A percentile compares a stretch with the other conserved stretches of the same genome.
Conservation (phyloP, 2,888 invertebrate genomes). For the Lithophane leautieri region DNA sequence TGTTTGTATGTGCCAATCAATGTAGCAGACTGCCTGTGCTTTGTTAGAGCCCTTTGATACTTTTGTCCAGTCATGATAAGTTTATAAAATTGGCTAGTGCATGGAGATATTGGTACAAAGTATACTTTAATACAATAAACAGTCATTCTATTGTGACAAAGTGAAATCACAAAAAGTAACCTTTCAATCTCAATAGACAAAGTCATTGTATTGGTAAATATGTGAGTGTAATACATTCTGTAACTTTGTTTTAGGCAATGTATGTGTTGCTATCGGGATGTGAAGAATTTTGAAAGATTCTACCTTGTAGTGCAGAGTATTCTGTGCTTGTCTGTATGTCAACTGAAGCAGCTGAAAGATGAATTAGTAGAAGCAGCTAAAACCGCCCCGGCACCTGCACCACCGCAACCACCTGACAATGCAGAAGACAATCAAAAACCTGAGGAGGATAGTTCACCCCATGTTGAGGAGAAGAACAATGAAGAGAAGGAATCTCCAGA, state of each 20-base stretch:
- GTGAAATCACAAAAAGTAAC: conserved; percentile 47
- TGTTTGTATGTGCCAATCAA: conserved; percentile 34
- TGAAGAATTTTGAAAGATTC: conserved; percentile 97
- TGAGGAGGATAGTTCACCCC: conserved; percentile 67
- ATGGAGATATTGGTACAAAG: not conserved
- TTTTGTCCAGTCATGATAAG: conserved; percentile 27
- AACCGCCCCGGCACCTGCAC: conserved; percentile 64
- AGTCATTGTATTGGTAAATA: conserved; percentile 39
- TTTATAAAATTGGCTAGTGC: not conserved
- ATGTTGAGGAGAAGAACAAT: conserved; percentile 73
- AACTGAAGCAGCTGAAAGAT: conserved; percentile 93
- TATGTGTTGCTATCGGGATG: conserved; percentile 98
- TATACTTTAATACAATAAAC: conserved; percentile 15
- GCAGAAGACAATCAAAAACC: conserved; percentile 76
- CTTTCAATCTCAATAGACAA: conserved; percentile 35
- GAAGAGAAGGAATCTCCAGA: conserved; percentile 72
- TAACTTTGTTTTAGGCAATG: conserved; percentile 93
- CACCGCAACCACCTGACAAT: conserved; percentile 70
- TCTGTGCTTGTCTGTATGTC: conserved; percentile 95
- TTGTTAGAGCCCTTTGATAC: conserved; percentile 52
- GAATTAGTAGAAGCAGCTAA: conserved; percentile 87
- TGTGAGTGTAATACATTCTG: conserved; percentile 34
- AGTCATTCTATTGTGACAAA: conserved; percentile 28
- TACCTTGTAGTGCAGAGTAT: conserved; percentile 97
- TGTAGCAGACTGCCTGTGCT: conserved; percentile 54